These are phyloP conservation scores for Samia ricini DNA, from an alignment of 1,140 invertebrate species.

Conservation along the genomic window DNA sequence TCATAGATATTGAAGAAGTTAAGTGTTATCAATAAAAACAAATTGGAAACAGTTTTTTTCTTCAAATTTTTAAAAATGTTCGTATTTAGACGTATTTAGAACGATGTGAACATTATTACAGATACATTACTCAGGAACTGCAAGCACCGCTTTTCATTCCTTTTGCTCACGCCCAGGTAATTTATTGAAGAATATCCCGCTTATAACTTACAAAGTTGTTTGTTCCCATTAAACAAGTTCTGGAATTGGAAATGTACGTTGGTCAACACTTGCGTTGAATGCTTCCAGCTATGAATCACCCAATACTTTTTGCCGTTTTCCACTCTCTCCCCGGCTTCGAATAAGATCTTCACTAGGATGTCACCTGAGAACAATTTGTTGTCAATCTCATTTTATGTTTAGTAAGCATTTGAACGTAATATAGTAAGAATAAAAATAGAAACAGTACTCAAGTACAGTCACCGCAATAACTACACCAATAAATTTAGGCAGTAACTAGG, in stretches of 20 bases:
- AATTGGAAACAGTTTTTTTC: too few species aligned
- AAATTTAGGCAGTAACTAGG: too few species aligned
- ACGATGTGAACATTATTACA: too few species aligned
- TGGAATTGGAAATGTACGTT: conserved; percentile 51
- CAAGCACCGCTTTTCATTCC: too few species aligned
- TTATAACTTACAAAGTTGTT: conserved; percentile 49
- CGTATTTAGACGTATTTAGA: too few species aligned
- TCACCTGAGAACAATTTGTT: conserved; percentile 37
- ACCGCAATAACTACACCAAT: too few species aligned
- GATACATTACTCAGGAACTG: too few species aligned
- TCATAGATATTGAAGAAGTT: too few species aligned
- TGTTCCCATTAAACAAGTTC: conserved; percentile 65
- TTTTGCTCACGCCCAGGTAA: too few species aligned
- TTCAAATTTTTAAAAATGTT: too few species aligned
- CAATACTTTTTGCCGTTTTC: conserved; percentile 42
- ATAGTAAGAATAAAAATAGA: not conserved
- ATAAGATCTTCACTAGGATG: conserved; percentile 45
- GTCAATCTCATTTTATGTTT: not conserved
- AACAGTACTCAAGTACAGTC: too few species aligned
- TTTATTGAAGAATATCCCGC: not conserved
- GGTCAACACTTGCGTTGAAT: conserved; percentile 35
- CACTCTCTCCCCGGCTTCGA: conserved; percentile 30
- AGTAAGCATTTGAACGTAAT: not conserved
- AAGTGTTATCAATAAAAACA: too few species aligned
- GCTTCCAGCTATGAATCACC: conserved; percentile 44